A percentile compares a stretch with the other conserved stretches of the same genome.
These are phyloP conservation scores for Corythucha ciliata DNA, from an alignment of 2,888 invertebrate genomes.

Conservation along the genomic window DNA sequence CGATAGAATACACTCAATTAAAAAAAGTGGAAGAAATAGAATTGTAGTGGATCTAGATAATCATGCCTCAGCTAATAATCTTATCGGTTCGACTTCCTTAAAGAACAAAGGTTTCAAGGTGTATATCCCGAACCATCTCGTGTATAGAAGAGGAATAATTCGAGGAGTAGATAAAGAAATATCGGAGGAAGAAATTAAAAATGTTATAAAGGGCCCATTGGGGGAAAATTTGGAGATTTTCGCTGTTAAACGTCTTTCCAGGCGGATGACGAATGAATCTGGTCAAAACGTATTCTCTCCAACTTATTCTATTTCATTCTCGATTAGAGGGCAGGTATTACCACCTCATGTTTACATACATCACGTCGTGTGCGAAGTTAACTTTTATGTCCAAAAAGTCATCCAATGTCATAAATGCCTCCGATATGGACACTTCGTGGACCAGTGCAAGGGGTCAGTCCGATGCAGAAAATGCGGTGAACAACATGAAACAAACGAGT, in stretches of 20 bases:
- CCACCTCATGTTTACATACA: background rate
- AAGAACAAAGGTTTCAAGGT: background rate
- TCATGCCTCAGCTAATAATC: slow-evolving; percentile 1
- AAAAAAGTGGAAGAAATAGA: slow-evolving; percentile 3
- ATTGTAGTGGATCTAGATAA: background rate
- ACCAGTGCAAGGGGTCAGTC: slow-evolving; percentile 7
- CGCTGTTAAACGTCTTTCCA: background rate
- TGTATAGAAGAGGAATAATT: background rate
- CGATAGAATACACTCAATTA: too few species aligned
- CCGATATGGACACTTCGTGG: background rate
- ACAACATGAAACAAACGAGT: too few species aligned
- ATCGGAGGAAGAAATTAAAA: background rate
- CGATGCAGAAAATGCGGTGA: too few species aligned
- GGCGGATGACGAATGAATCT: background rate
- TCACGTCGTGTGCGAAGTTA: slow-evolving; percentile 2
- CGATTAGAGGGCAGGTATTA: too few species aligned
- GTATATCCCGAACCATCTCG: background rate
- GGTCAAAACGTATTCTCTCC: background rate
- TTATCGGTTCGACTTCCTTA: slow-evolving; percentile 1
- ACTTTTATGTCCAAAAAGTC: background rate
- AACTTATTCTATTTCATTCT: too few species aligned
- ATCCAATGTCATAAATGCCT: slow-evolving; percentile 2
- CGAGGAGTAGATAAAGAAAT: background rate
- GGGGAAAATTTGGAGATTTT: background rate
- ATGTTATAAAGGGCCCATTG: background rate